Base-by-base conservation (phyloP, 2,113 vertebrate genomes). In the Pongo pygmaeus region DNA sequence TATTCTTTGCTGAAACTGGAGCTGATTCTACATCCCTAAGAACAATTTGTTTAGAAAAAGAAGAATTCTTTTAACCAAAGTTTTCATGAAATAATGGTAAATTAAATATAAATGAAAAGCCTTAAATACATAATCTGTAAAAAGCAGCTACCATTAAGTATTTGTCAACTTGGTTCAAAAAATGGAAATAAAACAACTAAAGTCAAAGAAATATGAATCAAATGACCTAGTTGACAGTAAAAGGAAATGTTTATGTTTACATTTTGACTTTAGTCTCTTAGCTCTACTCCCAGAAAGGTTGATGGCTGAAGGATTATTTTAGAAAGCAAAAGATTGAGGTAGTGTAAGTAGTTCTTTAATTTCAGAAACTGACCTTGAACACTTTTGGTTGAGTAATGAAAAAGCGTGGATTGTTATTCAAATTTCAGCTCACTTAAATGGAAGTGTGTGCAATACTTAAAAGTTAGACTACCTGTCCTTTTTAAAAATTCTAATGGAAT, bases 41-140 rank as follows among this genome's bases (percentile, higher is more conserved):
- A 93, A 88, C 23, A 67, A 80, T 50, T 90, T 84, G 16, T 61
- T 89, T 80, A 91, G 75, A 92, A 80, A 95, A 91, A 81, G 9
- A 86, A 84, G 18, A 67, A 4, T 78, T 95, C 8, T 90, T 74
- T 43, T 94, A 93, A 88, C 38, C n/a, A 80, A 1, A 0, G 2
- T 81, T 89, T 22, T 57, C 20, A 75, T 84, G 20, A 79, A 84
- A 81, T 50, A 81, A 67, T 85, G 27, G 23, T 72, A 79, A 87
- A 43, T 83, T 35, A 93, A 96, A 88, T 92, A 93, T 55, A 89
- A 94, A 80, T 91, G 48, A 96, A 92, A 94, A 90, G 7, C 69
- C 13, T 77, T 81, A 85, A 92, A 96, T 89, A 85, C 75, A 89
- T 96, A 84, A 89, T 95, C 13, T 85, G 38, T 67, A 94, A 89